Conservation (phyloP, 2,888 invertebrate genomes). For the Ecliptopera silaceata region DNA sequence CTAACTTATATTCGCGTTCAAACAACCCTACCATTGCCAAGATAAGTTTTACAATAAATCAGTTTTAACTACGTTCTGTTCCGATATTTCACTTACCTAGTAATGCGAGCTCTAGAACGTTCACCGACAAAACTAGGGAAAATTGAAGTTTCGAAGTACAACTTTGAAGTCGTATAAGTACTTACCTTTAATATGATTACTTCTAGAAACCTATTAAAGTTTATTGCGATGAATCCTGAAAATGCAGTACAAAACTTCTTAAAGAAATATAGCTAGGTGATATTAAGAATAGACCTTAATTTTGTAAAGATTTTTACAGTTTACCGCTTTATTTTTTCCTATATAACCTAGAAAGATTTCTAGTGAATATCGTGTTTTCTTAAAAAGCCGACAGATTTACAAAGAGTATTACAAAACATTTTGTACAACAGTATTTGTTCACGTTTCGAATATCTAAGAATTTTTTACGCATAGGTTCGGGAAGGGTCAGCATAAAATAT, state of each 20-base stretch:
- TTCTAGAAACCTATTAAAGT: neutral
- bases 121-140: slow-evolving; percentile 38
- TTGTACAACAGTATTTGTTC: too few species aligned
- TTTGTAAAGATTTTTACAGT: too few species aligned
- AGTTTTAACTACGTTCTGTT: slow-evolving; percentile 49
- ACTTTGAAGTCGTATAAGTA: slow-evolving; percentile 22
- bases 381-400: too few species aligned
- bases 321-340: too few species aligned
- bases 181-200: neutral
- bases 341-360: too few species aligned
- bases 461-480: neutral
- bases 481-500: neutral
- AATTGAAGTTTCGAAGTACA: slow-evolving; percentile 28
- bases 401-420: too few species aligned
- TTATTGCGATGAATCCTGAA: neutral
- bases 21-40: slow-evolving; percentile 37
- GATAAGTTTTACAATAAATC: slow-evolving; percentile 55
- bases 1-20: slow-evolving; percentile 26
- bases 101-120: slow-evolving; percentile 42
- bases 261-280: too few species aligned
- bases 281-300: too few species aligned
- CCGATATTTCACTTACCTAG: slow-evolving; percentile 48
- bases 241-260: neutral
- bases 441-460: too few species aligned
- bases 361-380: too few species aligned